These are phyloP conservation scores for Notospermus geniculatus DNA, from an alignment of 1,140 invertebrate species.

Conservation along the genomic window DNA sequence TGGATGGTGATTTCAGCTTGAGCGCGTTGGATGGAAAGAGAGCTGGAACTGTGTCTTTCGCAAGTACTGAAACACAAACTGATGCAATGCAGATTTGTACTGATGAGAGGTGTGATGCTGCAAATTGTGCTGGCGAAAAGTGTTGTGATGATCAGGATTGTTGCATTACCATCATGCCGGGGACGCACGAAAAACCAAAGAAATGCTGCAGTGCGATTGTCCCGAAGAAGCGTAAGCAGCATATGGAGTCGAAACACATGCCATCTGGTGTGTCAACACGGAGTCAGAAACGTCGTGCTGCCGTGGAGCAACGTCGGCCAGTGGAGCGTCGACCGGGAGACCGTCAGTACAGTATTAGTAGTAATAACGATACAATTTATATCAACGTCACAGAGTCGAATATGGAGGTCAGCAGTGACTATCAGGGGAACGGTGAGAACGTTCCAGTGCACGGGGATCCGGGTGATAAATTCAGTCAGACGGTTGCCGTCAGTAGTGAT, in stretches of 20 bases:
- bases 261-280: background rate
- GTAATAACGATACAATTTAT: slow-evolving; percentile 2
- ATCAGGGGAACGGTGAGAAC: no score
- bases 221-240: slow-evolving; percentile 48
- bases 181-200: slow-evolving; percentile 35
- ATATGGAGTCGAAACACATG: slow-evolving; percentile 47
- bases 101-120: background rate
- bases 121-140: background rate
- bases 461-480: no score
- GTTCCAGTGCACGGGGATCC: no score
- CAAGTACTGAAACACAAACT: background rate
- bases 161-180: slow-evolving; percentile 38
- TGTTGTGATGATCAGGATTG: slow-evolving; percentile 39
- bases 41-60: background rate
- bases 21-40: background rate
- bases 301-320: no score
- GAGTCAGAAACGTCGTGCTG: background rate
- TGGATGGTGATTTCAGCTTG: background rate
- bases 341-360: slow-evolving; percentile 3
- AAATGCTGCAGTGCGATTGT: slow-evolving; percentile 49
- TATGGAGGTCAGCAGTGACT: background rate
- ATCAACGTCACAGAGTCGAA: slow-evolving; percentile 1
- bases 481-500: no score
- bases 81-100: background rate
- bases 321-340: background rate